Conservation (phyloP, 2,113 vertebrate genomes). For the Chlorocebus sabaeus region DNA sequence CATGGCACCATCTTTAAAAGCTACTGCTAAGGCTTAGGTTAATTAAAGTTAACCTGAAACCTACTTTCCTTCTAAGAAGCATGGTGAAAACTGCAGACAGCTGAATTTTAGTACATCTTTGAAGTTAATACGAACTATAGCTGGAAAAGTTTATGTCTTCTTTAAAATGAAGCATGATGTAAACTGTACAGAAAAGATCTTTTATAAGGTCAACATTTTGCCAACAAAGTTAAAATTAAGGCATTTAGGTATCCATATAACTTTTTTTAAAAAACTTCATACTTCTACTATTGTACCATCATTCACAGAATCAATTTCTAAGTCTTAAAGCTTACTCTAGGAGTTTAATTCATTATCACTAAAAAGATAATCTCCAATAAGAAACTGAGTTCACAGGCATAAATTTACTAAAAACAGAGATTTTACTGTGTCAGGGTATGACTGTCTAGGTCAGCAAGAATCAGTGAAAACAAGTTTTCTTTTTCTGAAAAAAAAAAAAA, state of each 20-base stretch:
- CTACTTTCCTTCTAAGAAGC: background rate
- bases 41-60: background rate
- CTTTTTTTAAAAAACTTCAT: background rate
- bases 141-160: background rate
- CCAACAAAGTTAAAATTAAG: constrained; percentile 9
- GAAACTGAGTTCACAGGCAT: background rate
- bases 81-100: background rate
- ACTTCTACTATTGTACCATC: background rate
- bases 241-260: background rate
- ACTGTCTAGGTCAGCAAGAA: constrained; percentile 3
- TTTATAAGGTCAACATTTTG: background rate
- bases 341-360: background rate
- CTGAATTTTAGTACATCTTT: background rate
- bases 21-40: background rate
- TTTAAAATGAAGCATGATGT: constrained; percentile 4
- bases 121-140: background rate
- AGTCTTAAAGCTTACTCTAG: background rate
- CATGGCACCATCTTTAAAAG: background rate
- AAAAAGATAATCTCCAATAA: background rate
- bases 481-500: background rate
- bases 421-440: background rate
- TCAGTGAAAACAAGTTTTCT: background rate
- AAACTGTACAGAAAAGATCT: background rate
- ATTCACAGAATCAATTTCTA: background rate
- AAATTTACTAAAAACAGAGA: constrained; percentile 22